These are phyloP conservation scores for Lepidurus couesii DNA, from an alignment of 1,140 invertebrate species.

Conservation along the genomic window DNA sequence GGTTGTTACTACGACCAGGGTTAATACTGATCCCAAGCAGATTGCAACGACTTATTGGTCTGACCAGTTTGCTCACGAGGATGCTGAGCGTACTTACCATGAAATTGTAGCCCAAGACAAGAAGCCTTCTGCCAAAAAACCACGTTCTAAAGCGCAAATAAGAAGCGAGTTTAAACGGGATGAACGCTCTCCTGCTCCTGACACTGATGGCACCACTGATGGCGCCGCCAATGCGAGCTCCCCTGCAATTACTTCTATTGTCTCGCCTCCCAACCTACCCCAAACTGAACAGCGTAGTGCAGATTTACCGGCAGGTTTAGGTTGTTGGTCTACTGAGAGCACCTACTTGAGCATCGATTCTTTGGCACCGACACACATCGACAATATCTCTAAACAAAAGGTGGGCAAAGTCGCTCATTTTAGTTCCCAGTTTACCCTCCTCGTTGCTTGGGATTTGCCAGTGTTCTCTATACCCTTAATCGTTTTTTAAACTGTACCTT, in stretches of 20 bases:
- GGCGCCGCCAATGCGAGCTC: not conserved
- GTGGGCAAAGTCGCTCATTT: slow-evolving; percentile 6
- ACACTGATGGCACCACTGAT: not conserved
- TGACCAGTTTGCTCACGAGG: slow-evolving; percentile 41
- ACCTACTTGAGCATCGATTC: slow-evolving; percentile 59
- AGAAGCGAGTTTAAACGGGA: slow-evolving; percentile 6
- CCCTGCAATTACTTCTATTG: slow-evolving; percentile 28
- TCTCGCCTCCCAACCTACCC: slow-evolving; percentile 34
- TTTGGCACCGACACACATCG: not conserved
- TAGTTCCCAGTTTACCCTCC: not conserved
- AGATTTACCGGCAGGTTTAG: slow-evolving; percentile 67
- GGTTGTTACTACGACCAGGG: slow-evolving; percentile 33
- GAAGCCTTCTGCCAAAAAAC: slow-evolving; percentile 16
- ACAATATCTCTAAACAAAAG: slow-evolving; percentile 5
- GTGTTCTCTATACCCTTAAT: not conserved
- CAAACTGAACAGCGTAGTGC: slow-evolving; percentile 60
- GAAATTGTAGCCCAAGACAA: slow-evolving; percentile 35
- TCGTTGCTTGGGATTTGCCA: not conserved
- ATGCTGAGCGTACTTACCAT: slow-evolving; percentile 41
- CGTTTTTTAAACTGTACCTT: not conserved
- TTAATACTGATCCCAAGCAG: slow-evolving; percentile 25
- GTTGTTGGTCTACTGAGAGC: slow-evolving; percentile 75
- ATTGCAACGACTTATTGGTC: slow-evolving; percentile 37
- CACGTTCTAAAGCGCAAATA: not conserved
- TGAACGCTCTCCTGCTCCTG: slow-evolving; percentile 26